Evolutionary conservation across 1,140 invertebrate species (phyloP).

Genomic region (Microplitis mediator): DNA sequence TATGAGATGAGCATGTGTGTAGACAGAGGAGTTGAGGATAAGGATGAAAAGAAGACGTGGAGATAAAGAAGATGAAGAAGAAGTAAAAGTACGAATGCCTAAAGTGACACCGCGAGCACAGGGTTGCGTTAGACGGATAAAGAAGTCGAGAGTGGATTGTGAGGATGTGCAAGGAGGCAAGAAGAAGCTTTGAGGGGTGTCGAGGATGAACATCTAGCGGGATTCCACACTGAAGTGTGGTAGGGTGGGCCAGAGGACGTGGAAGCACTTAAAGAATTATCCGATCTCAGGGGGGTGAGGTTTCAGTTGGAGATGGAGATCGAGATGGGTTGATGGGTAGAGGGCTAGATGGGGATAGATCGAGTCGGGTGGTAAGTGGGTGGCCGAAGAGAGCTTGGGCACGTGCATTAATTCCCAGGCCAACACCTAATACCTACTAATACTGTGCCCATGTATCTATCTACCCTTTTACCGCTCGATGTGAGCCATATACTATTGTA

Average conservation of each 20-base stretch:
- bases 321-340: too few species aligned
- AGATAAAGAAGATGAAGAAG: slow-evolving; percentile 17
- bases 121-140: slow-evolving; percentile 6
- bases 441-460: slow-evolving; percentile 61
- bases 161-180: slow-evolving; percentile 20
- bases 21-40: slow-evolving; percentile 5
- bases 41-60: neutral
- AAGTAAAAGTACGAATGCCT: slow-evolving; percentile 37
- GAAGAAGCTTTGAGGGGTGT: slow-evolving; percentile 41
- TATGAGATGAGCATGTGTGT: slow-evolving; percentile 11
- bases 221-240: too few species aligned
- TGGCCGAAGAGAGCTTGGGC: slow-evolving; percentile 29
- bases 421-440: slow-evolving; percentile 65
- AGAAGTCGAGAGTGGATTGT: slow-evolving; percentile 13
- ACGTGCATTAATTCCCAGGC: slow-evolving; percentile 62
- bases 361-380: slow-evolving; percentile 2
- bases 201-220: too few species aligned
- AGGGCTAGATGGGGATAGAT: too few species aligned
- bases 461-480: slow-evolving; percentile 61
- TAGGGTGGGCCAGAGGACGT: slow-evolving; percentile 44
- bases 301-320: slow-evolving; percentile 32
- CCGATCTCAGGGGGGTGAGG: slow-evolving; percentile 58
- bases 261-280: slow-evolving; percentile 65
- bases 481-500: slow-evolving; percentile 43
- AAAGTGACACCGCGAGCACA: slow-evolving; percentile 38